Percentiles rank a stretch among this genome's conserved stretches.
These are phyloP conservation scores for Phasia obesa DNA, from an alignment of 2,888 invertebrate genomes.

Conservation along the genomic window DNA sequence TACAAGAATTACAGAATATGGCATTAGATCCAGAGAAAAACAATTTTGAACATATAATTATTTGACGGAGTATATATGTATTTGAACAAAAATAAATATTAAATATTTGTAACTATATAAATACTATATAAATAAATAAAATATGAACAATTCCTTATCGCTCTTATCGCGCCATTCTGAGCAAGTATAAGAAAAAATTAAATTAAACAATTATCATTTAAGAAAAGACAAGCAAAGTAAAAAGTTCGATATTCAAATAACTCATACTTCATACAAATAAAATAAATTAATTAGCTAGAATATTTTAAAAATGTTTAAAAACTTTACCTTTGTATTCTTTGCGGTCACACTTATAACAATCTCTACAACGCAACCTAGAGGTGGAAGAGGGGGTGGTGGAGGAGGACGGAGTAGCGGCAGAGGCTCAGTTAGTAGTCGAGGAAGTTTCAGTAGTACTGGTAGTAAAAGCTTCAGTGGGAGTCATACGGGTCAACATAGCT, in stretches of 20 bases:
- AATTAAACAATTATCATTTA: slow-evolving; percentile 15
- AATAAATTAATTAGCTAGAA: neutral
- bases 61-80: too few relatives aligned
- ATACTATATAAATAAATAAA: neutral
- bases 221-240: slow-evolving; percentile 4
- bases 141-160: neutral
- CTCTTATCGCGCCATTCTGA: neutral
- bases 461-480: neutral
- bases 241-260: slow-evolving; percentile 9
- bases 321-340: neutral
- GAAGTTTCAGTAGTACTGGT: neutral
- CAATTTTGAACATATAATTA: too few relatives aligned
- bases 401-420: slow-evolving; percentile 8
- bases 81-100: too few relatives aligned
- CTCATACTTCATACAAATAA: neutral
- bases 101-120: neutral
- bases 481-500: neutral
- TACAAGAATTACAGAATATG: too few relatives aligned
- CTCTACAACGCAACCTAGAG: neutral
- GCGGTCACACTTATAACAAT: neutral
- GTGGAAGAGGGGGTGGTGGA: slow-evolving; percentile 20
- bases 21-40: too few relatives aligned
- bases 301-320: slow-evolving; percentile 4
- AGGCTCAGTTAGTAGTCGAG: neutral
- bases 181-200: neutral